Percentiles rank a stretch among this genome's conserved stretches.
These are phyloP conservation scores for Zelostemma sp. DNA, from an alignment of 1,140 invertebrate genomes.

Conservation along the genomic window DNA sequence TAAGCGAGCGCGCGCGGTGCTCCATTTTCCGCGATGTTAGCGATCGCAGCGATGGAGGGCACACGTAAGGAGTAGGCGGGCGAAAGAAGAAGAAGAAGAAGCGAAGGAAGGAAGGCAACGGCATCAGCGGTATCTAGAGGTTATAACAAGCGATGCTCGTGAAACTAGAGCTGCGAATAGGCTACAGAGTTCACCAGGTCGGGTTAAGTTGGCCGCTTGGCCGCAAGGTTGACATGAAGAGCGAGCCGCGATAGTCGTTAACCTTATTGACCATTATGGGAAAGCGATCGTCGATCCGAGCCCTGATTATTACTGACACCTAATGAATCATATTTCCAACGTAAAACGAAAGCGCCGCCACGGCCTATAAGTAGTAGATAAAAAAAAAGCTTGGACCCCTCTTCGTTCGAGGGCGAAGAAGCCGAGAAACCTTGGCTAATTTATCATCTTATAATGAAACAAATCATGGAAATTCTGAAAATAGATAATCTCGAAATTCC, in stretches of 20 bases:
- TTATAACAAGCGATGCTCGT: no score
- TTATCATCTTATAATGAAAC: no score
- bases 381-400: no score
- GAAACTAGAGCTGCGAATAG: conserved; percentile 52
- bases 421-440: no score
- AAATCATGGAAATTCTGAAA: no score
- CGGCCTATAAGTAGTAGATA: no score
- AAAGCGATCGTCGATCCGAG: conserved; percentile 20
- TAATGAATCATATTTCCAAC: conserved; percentile 2
- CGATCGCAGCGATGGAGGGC: conserved; percentile 16
- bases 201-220: conserved; percentile 52
- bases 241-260: conserved; percentile 53
- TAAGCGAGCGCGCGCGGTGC: conserved; percentile 58
- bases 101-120: no score
- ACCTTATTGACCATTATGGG: conserved; percentile 48
- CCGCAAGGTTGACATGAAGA: conserved; percentile 31
- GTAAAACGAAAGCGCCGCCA: background rate
- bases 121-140: no score
- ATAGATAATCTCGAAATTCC: no score
- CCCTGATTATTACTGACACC: background rate
- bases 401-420: no score
- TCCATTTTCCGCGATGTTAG: conserved; percentile 60
- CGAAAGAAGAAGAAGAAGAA: no score
- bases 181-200: conserved; percentile 62
- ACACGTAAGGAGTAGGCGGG: no score